phyloP scores from a whole-genome alignment of 2,888 invertebrate species.

The Cephus sareptanus region DNA sequence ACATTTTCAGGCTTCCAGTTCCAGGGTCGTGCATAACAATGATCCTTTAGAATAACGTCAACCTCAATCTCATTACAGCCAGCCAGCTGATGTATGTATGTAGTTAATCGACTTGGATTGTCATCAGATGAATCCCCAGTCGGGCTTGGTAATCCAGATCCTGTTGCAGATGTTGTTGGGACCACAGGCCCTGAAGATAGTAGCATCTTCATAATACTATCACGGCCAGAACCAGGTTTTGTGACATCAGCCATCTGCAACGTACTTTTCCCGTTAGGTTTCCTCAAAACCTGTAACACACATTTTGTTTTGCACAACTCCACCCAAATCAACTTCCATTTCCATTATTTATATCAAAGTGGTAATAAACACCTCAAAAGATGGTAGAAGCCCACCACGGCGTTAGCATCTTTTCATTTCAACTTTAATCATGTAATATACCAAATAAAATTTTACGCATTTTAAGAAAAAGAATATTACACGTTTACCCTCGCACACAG shows the following conservation, averaged over 20 bases:
- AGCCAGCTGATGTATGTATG: slow-evolving; percentile 57
- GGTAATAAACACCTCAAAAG: background rate
- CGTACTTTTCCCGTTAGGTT: background rate
- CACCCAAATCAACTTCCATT: background rate
- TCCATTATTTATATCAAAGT: background rate
- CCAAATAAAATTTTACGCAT: background rate
- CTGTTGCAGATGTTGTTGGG: slow-evolving; percentile 20
- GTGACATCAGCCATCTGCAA: slow-evolving; percentile 22
- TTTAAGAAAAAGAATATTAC: background rate
- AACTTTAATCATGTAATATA: background rate
- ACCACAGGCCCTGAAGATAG: slow-evolving; percentile 30
- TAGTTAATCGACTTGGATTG: slow-evolving; percentile 66
- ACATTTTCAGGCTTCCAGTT: slow-evolving; percentile 75
- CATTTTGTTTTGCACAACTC: background rate
- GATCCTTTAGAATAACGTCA: slow-evolving; percentile 73
- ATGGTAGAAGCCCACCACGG: background rate
- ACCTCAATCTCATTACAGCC: slow-evolving; percentile 59
- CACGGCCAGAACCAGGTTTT: slow-evolving; percentile 26
- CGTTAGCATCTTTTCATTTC: slow-evolving; percentile 1
- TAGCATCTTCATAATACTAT: slow-evolving; percentile 39
- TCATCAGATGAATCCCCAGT: slow-evolving; percentile 67
- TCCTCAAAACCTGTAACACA: background rate
- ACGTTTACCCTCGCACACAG: background rate
- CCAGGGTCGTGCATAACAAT: slow-evolving; percentile 79
- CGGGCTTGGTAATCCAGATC: slow-evolving; percentile 53